Percentiles rank a stretch among this genome's conserved stretches.
Evolutionary conservation across 2,797 vertebrate species (phyloP).

Genomic region (Takifugu ocellatus): DNA sequence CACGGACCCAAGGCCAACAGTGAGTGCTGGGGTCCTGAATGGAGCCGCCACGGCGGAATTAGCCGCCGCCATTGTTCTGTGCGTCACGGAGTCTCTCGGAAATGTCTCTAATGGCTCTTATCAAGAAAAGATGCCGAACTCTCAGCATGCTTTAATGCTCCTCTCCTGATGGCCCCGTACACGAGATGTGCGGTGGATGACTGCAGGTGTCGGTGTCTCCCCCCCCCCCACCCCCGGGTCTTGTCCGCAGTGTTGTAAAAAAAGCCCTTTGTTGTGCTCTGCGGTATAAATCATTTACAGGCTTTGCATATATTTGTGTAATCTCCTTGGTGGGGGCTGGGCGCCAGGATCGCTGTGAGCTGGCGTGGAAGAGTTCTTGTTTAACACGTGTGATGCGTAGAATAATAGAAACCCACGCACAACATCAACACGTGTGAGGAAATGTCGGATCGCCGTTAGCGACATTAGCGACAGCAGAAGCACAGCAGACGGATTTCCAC

Average conservation of each 20-base stretch:
- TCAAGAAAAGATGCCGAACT: constrained; percentile 8
- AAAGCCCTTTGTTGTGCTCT: constrained; percentile 68
- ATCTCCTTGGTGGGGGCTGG: constrained; percentile 69
- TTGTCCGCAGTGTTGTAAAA: constrained; percentile 54
- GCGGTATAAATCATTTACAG: constrained; percentile 77
- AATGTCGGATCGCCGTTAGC: background rate
- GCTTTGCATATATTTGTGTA: constrained; percentile 78
- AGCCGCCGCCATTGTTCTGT: constrained; percentile 4
- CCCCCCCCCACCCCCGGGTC: constrained; percentile 26
- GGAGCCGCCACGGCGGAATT: constrained; percentile 20
- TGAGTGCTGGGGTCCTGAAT: constrained; percentile 53
- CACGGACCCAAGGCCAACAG: constrained; percentile 58
- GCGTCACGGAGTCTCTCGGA: constrained; percentile 16
- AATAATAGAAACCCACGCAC: constrained; percentile 28
- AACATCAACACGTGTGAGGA: constrained; percentile 33
- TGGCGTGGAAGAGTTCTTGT: constrained; percentile 35
- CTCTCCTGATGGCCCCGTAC: constrained; percentile 5
- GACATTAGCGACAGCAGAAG: too few relatives aligned
- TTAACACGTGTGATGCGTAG: constrained; percentile 20
- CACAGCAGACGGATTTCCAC: too few relatives aligned
- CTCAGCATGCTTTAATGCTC: constrained; percentile 26
- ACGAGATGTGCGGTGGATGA: constrained; percentile 24
- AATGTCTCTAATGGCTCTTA: constrained; percentile 18
- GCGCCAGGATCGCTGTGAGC: constrained; percentile 59
- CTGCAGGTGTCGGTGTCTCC: constrained; percentile 41